A percentile compares a stretch with the other conserved stretches of the same genome.
Evolutionary conservation across 2,113 vertebrate genomes (phyloP).

Genomic region (Cynopterus brachyotis): DNA sequence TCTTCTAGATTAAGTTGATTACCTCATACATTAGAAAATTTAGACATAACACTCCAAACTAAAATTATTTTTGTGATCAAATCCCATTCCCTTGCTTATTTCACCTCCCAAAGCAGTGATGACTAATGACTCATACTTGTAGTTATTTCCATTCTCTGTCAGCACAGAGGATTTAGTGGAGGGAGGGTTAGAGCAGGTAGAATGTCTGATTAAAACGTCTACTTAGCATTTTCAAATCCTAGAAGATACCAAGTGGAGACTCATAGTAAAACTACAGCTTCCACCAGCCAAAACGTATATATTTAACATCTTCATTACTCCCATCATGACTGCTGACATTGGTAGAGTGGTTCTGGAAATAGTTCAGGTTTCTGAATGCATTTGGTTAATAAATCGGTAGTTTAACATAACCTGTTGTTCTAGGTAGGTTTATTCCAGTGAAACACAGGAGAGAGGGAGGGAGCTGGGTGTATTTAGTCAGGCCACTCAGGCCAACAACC

Average conservation of each 20-base stretch:
- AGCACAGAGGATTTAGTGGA: not conserved
- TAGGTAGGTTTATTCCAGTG: not conserved
- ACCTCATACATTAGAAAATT: not conserved
- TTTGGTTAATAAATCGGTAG: not conserved
- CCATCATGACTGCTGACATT: not conserved
- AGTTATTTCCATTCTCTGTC: not conserved
- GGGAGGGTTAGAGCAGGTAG: not conserved
- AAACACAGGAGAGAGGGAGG: not conserved
- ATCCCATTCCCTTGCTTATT: not conserved
- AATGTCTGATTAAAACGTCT: not conserved
- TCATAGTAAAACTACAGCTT: not conserved
- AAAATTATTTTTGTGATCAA: slow-evolving; percentile 1
- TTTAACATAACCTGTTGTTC: not conserved
- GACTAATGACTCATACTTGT: not conserved
- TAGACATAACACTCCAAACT: not conserved
- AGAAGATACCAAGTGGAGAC: not conserved
- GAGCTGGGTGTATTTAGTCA: not conserved
- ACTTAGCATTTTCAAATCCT: not conserved
- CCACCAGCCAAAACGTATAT: not conserved
- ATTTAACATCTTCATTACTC: not conserved
- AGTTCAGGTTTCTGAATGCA: not conserved
- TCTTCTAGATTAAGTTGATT: not conserved
- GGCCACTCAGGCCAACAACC: not conserved
- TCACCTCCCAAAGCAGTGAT: not conserved
- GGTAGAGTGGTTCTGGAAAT: not conserved